These are phyloP conservation scores for Prosapia bicincta DNA, from an alignment of 2,888 invertebrate species.

Conservation along the genomic window DNA sequence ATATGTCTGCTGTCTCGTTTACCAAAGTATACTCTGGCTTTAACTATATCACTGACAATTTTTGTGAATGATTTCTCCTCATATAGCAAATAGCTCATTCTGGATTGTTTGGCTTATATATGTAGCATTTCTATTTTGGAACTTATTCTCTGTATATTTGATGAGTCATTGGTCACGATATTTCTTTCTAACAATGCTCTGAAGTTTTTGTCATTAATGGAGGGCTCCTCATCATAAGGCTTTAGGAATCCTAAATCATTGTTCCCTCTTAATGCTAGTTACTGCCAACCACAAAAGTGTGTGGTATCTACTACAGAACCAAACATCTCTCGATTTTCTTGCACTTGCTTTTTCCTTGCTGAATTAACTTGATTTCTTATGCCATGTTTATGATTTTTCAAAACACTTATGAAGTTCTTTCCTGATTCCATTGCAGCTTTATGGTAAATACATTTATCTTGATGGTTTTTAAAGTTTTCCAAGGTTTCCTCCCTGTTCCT, in stretches of 20 bases:
- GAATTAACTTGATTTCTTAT: slow-evolving; percentile 8
- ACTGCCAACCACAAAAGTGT: slow-evolving; percentile 6
- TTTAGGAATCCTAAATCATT: slow-evolving; percentile 1
- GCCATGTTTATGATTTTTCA: slow-evolving; percentile 1
- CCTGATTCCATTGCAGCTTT: slow-evolving; percentile 6
- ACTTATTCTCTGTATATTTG: not conserved
- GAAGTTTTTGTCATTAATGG: slow-evolving; percentile 8
- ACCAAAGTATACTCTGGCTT: slow-evolving; percentile 4
- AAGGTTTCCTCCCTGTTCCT: slow-evolving; percentile 8
- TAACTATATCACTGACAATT: slow-evolving; percentile 5
- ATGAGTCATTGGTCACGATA: slow-evolving; percentile 8
- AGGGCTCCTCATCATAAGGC: slow-evolving; percentile 4
- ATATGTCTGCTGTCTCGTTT: slow-evolving; percentile 8
- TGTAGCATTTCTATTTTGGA: too few relatives aligned
- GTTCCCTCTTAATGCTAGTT: slow-evolving; percentile 10
- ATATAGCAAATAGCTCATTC: slow-evolving; percentile 8
- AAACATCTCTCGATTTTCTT: slow-evolving; percentile 5
- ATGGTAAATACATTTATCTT: not conserved
- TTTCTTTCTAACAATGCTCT: slow-evolving; percentile 6
- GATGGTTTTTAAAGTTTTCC: slow-evolving; percentile 11
- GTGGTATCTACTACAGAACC: slow-evolving; percentile 9
- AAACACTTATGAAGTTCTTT: not conserved
- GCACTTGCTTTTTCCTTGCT: slow-evolving; percentile 2
- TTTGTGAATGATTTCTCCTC: slow-evolving; percentile 9
- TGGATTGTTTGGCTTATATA: slow-evolving; percentile 12